phyloP scores from a whole-genome alignment of 1,140 invertebrate species.

The Drosophila ananassae region DNA sequence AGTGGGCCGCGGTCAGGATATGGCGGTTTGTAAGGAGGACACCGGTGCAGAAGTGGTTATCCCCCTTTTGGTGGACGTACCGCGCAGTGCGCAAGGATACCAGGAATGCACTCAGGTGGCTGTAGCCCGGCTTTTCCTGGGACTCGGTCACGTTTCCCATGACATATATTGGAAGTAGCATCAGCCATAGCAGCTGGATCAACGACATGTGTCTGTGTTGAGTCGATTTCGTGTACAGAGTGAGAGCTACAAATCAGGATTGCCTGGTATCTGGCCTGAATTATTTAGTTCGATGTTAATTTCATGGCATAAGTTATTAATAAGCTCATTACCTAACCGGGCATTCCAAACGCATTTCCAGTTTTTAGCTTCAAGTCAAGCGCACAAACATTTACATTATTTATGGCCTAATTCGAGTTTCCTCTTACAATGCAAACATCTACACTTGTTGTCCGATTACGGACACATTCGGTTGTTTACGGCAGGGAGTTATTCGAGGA shows the following conservation, averaged over 20 bases:
- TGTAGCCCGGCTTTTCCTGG: background rate
- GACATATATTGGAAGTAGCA: background rate
- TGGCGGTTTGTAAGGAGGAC: constrained; percentile 11
- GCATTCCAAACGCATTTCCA: constrained; percentile 2
- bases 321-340: background rate
- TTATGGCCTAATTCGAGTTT: constrained; percentile 24
- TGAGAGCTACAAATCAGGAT: constrained; percentile 1
- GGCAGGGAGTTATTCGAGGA: constrained; percentile 14
- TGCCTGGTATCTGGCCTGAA: background rate
- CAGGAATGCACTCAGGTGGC: constrained; percentile 6
- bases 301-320: constrained; percentile 1
- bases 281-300: background rate
- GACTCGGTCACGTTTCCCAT: background rate
- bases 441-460: constrained; percentile 19
- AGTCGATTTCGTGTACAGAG: background rate
- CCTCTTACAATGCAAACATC: constrained; percentile 30
- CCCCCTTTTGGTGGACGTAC: constrained; percentile 8
- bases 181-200: background rate
- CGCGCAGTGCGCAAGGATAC: constrained; percentile 26
- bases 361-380: constrained; percentile 32
- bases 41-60: constrained; percentile 44
- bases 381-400: constrained; percentile 32
- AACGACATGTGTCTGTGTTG: background rate
- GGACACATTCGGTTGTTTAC: constrained; percentile 11
- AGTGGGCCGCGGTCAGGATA: constrained; percentile 36